Base-by-base conservation (phyloP, 2,113 vertebrate species). In the Anarhynchus alexandrinus region DNA sequence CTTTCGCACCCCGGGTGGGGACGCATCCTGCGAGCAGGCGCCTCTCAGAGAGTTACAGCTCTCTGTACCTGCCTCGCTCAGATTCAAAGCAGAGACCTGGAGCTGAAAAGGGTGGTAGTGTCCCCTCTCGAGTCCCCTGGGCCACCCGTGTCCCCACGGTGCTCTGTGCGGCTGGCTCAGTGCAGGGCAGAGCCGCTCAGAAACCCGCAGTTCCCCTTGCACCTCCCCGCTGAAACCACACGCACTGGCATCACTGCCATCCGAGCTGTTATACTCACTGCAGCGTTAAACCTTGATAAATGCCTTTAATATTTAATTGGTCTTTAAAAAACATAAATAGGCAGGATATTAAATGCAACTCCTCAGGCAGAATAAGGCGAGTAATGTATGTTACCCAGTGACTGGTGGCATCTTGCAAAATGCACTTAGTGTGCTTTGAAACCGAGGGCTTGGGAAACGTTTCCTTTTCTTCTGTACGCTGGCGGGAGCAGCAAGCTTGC, bases 261-360 rank as follows among this genome's bases (percentile, higher is more conserved):
- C 90, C 2, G 0, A 70, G 83, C 81, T 77, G 43, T 43, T 86
- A n/a, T 10, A 40, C 73, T 93, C 70, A 22, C 49, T 71, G 82
- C 65, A 89, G 91, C 2, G 1, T 73, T 92, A 92, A 95, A 88
- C 89, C 74, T 77, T 59, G 81, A 92, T 61, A 96, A 94, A 95
- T 58, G 84, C 80, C 74, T 93, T 85, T 93, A 93, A 95, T 94
- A 95, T 95, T 93, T 92, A 84, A 95, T 85, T 72, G 89, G 59
- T 88, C 88, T 94, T 95, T 94, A 91, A 86, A 91, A 94, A 92
- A 62, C 72, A 83, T 81, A 94, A 95, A 96, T 70, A 95, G 92
- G 70, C 84, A 88, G 70, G 90, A 73, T 79, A 90, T 84, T 95
- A 93, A 96, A 90, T 73, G 86, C 90, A 69, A 9, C 49, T 93